A percentile compares a stretch with the other conserved stretches of the same genome.
Conservation (phyloP, 2,888 invertebrate genomes). For the Psococerastis gibbosa region DNA sequence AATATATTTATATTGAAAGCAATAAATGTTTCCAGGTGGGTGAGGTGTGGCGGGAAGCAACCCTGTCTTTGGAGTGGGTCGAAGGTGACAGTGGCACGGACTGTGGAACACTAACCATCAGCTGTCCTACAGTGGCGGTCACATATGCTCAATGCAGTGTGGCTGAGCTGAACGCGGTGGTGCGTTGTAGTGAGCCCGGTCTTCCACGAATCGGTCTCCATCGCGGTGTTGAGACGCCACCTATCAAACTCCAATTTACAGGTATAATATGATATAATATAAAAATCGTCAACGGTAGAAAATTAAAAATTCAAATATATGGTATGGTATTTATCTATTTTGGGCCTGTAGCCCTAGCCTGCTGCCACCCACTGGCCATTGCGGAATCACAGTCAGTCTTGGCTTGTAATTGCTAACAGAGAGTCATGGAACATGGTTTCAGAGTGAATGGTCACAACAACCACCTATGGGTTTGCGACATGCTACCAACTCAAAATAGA, state of each 20-base stretch:
- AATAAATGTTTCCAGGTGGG: slow-evolving; percentile 21
- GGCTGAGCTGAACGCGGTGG: slow-evolving; percentile 56
- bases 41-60: slow-evolving; percentile 28
- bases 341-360: too few relatives aligned
- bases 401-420: too few relatives aligned
- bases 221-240: slow-evolving; percentile 28
- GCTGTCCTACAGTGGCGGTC: slow-evolving; percentile 5
- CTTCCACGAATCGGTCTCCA: slow-evolving; percentile 56
- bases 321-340: too few relatives aligned
- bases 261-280: slow-evolving; percentile 2
- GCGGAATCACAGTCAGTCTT: too few relatives aligned
- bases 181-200: slow-evolving; percentile 62
- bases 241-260: slow-evolving; percentile 53
- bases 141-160: slow-evolving; percentile 46
- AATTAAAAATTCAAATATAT: too few relatives aligned
- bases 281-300: background rate
- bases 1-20: too few relatives aligned
- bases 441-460: too few relatives aligned
- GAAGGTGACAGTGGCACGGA: slow-evolving; percentile 38
- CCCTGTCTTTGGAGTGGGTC: slow-evolving; percentile 68
- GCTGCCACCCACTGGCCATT: too few relatives aligned
- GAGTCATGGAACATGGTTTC: too few relatives aligned
- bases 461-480: too few relatives aligned
- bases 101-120: slow-evolving; percentile 51
- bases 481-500: too few relatives aligned